Evolutionary conservation across 1,140 invertebrate species (phyloP).

Genomic region (Pseudomyrmex gracilis): DNA sequence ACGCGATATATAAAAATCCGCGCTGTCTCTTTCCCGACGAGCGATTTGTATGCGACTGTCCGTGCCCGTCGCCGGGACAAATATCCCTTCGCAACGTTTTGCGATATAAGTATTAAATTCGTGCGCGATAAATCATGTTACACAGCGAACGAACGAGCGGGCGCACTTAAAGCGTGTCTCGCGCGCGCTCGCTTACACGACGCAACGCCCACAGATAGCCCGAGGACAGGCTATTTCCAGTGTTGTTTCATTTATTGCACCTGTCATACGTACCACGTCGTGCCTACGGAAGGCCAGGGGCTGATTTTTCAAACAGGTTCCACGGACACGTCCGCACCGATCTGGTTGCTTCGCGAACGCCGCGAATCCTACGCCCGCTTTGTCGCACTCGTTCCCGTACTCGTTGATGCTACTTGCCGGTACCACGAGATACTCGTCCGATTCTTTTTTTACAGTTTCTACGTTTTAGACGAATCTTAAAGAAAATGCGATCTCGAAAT

Average conservation of each 20-base stretch:
- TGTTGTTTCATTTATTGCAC: slow-evolving; percentile 49
- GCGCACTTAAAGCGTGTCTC: slow-evolving; percentile 27
- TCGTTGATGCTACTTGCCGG: slow-evolving; percentile 77
- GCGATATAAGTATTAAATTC: slow-evolving; percentile 61
- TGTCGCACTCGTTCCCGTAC: slow-evolving; percentile 84
- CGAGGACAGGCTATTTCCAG: slow-evolving; percentile 36
- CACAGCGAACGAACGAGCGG: not conserved
- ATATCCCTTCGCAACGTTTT: slow-evolving; percentile 42
- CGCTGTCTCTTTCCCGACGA: slow-evolving; percentile 12
- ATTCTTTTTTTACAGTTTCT: slow-evolving; percentile 63
- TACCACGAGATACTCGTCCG: slow-evolving; percentile 83
- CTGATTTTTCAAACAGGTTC: slow-evolving; percentile 85
- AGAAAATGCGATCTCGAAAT: not conserved
- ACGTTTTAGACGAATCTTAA: not conserved
- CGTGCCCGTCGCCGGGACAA: slow-evolving; percentile 29
- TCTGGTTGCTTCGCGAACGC: slow-evolving; percentile 84
- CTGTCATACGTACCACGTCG: slow-evolving; percentile 79
- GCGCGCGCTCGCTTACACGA: not conserved
- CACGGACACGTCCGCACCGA: slow-evolving; percentile 80
- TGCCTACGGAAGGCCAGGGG: slow-evolving; percentile 83
- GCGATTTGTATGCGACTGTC: slow-evolving; percentile 51
- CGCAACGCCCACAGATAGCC: slow-evolving; percentile 10
- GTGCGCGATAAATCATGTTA: slow-evolving; percentile 56
- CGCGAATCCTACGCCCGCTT: slow-evolving; percentile 84
- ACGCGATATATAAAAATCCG: slow-evolving; percentile 42